phyloP scores from a whole-genome alignment of 2,797 vertebrate genomes.

The Rachycentron canadum region DNA sequence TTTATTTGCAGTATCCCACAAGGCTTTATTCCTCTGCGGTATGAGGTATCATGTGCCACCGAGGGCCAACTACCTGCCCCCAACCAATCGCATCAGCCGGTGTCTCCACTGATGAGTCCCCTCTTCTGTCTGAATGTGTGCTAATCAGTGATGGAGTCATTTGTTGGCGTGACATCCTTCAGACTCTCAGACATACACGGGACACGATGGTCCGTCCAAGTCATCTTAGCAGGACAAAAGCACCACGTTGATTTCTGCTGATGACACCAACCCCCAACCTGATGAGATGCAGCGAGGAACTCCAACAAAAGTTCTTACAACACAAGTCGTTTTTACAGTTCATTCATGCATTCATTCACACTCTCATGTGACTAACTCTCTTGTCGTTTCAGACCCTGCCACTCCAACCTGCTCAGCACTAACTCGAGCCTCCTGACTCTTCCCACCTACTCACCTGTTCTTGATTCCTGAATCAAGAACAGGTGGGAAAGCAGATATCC shows the following conservation, averaged over 20 bases:
- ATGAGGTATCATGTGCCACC: not conserved
- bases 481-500: no score
- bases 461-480: no score
- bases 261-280: conserved; percentile 14
- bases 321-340: no score
- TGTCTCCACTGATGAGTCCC: not conserved
- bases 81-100: not conserved
- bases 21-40: not conserved
- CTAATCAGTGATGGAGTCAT: conserved; percentile 26
- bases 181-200: not conserved
- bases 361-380: no score
- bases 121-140: not conserved
- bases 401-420: no score
- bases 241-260: conserved; percentile 32
- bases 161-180: not conserved
- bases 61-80: not conserved
- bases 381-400: no score
- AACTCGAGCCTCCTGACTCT: no score
- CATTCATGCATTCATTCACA: no score
- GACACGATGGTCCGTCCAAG: not conserved
- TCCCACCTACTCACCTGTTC: no score
- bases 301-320: no score
- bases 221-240: not conserved
- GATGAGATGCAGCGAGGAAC: not conserved
- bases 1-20: conserved; percentile 4